phyloP scores from a whole-genome alignment of 2,797 vertebrate species.

The Myripristis murdjan region DNA sequence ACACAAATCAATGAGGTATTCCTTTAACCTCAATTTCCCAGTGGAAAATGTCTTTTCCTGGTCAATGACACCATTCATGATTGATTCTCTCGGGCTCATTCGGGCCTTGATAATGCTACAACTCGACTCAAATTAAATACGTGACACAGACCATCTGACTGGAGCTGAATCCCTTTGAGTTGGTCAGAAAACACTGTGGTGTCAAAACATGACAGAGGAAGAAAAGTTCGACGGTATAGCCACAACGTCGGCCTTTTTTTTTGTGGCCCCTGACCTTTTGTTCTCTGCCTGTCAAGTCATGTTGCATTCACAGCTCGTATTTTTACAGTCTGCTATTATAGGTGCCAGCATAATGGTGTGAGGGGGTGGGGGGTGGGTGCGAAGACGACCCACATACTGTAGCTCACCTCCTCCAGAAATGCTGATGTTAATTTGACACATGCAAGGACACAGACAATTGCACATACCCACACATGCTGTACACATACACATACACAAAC shows the following conservation, averaged over 20 bases:
- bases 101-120: not conserved
- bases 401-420: slow-evolving; percentile 53
- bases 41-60: slow-evolving; percentile 1
- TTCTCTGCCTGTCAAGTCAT: slow-evolving; percentile 38
- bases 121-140: not conserved
- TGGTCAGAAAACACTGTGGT: not conserved
- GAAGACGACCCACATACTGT: slow-evolving; percentile 57
- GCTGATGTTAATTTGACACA: slow-evolving; percentile 63
- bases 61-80: slow-evolving; percentile 3
- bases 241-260: slow-evolving; percentile 33
- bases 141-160: not conserved
- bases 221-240: not conserved
- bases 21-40: slow-evolving; percentile 13
- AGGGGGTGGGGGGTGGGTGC: slow-evolving; percentile 2
- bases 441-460: slow-evolving; percentile 52
- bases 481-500: slow-evolving; percentile 9
- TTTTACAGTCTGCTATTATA: slow-evolving; percentile 21
- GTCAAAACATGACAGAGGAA: slow-evolving; percentile 29
- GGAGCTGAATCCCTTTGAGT: not conserved
- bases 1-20: slow-evolving; percentile 9
- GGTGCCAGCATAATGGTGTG: slow-evolving; percentile 5
- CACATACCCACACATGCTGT: slow-evolving; percentile 23
- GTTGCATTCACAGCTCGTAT: slow-evolving; percentile 19
- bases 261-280: slow-evolving; percentile 36
- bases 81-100: slow-evolving; percentile 12